phyloP scores from a whole-genome alignment of 2,797 vertebrate species.

The Cyprinodon diabolis region DNA sequence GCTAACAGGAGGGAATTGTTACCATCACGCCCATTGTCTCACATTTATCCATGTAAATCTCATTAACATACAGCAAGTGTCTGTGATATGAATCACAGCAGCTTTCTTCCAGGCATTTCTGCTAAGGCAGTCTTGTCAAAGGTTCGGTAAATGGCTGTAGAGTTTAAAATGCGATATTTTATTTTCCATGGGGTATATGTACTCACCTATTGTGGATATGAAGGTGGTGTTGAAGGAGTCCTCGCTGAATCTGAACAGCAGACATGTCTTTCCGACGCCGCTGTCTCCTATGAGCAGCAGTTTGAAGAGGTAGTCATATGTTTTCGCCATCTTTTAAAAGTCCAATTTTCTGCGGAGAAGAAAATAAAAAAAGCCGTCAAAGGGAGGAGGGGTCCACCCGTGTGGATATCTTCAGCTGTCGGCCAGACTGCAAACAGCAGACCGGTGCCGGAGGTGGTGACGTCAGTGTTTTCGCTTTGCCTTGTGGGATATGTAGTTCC shows the following conservation, averaged over 20 bases:
- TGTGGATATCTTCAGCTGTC: constrained; percentile 66
- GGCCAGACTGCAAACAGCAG: constrained; percentile 23
- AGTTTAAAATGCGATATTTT: background rate
- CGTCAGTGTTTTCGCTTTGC: constrained; percentile 56
- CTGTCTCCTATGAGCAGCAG: constrained; percentile 97
- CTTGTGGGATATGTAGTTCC: constrained; percentile 70
- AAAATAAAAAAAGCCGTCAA: constrained; percentile 22
- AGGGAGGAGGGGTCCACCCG: constrained; percentile 38
- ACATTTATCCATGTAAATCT: constrained; percentile 6
- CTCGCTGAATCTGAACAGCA: constrained; percentile 96
- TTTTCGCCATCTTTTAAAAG: constrained; percentile 89
- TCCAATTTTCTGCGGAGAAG: constrained; percentile 2
- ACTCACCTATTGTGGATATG: constrained; percentile 98
- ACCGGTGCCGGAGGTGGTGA: constrained; percentile 58
- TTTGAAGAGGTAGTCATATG: constrained; percentile 98
- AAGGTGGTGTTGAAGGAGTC: constrained; percentile 98
- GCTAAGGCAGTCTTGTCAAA: background rate
- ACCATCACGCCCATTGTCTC: constrained; percentile 54
- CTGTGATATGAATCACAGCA: background rate
- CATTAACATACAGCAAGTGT: constrained; percentile 4
- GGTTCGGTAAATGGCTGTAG: no score
- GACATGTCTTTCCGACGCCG: constrained; percentile 96
- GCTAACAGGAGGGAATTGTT: constrained; percentile 39
- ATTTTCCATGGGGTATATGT: constrained; percentile 45
- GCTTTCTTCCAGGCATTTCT: background rate